Base-by-base conservation (phyloP, 2,113 vertebrate species). In the Corythornis madagascariensis region DNA sequence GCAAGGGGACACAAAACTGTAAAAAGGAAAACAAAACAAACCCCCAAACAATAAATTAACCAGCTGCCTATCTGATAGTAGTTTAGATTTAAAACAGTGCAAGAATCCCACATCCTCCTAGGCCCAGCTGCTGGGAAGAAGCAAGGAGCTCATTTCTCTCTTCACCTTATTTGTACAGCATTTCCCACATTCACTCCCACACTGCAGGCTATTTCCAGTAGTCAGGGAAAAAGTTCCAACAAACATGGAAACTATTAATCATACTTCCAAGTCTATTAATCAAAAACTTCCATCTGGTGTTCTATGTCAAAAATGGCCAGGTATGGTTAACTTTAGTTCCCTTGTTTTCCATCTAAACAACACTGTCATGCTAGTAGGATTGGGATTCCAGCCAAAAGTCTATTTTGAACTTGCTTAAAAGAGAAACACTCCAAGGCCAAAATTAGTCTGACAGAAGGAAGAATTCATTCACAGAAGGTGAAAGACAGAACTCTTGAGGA, bases 391-490 rank as follows among this genome's bases (percentile, higher is more conserved):
- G 96, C 93, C 93, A 96, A 72, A 96, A 88, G 66, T 94, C 93
- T 96, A 96, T 96, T 96, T 95, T 95, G 89, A 96, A 93, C 92
- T 83, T 74, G 87, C 89, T 85, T 92, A 74, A 71, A 94, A 89
- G 92, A 92, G 87, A 91, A 96, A 74, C 5, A 28, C 82, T 91
- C 92, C 63, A 92, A 89, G 87, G 91, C 89, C 92, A 93, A 77
- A 96, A 95, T 93, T 94, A 95, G 89, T 80, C 89, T 87, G 91
- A 94, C 94, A 89, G 92, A 95, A 95, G 94, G 89, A 89, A 89
- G 87, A 85, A 95, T 70, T 89, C 84, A 71, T 69, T 87, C 84
- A 85, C 66, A 64, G 87, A 92, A 94, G 74, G 90, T 94, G 90
- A 89, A 96, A 96, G 88, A 93, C 86, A 94, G 83, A 90, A 76